Evolutionary conservation across 1,140 invertebrate genomes (phyloP).

Genomic region (Neomicropteryx cornuta): DNA sequence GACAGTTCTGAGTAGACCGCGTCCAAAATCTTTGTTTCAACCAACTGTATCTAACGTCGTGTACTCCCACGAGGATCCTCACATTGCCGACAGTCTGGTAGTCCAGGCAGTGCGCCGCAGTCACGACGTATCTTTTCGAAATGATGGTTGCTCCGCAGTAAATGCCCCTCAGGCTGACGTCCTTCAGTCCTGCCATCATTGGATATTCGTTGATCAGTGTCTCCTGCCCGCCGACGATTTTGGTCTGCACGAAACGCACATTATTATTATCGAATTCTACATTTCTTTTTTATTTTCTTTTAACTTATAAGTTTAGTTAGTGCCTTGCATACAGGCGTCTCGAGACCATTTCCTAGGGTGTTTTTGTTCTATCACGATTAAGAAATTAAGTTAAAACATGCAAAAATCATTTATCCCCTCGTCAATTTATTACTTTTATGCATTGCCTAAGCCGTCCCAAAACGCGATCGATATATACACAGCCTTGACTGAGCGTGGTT

Average conservation of each 20-base stretch:
- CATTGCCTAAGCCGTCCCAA: too few species aligned
- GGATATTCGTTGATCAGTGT: conserved; percentile 52
- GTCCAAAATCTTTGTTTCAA: too few species aligned
- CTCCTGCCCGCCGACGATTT: conserved; percentile 49
- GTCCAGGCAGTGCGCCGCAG: conserved; percentile 56
- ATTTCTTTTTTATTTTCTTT: not conserved
- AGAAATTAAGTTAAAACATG: too few species aligned
- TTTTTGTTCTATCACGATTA: too few species aligned
- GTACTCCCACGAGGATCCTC: conserved; percentile 44
- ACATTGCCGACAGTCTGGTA: conserved; percentile 13
- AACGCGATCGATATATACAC: too few species aligned
- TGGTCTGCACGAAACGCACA: conserved; percentile 33
- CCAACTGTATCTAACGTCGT: too few species aligned
- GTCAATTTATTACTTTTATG: too few species aligned
- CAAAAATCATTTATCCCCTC: too few species aligned
- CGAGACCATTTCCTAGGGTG: too few species aligned
- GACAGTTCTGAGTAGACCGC: too few species aligned
- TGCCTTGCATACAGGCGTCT: too few species aligned
- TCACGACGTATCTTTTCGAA: conserved; percentile 45
- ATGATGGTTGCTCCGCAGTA: conserved; percentile 59
- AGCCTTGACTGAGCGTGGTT: too few species aligned
- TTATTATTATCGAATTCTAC: conserved; percentile 26
- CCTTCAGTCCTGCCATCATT: conserved; percentile 49
- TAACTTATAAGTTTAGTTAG: conserved; percentile 3
- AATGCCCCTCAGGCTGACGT: conserved; percentile 21